Evolutionary conservation across 2,113 vertebrate genomes (phyloP).

Genomic region (Passer montanus): DNA sequence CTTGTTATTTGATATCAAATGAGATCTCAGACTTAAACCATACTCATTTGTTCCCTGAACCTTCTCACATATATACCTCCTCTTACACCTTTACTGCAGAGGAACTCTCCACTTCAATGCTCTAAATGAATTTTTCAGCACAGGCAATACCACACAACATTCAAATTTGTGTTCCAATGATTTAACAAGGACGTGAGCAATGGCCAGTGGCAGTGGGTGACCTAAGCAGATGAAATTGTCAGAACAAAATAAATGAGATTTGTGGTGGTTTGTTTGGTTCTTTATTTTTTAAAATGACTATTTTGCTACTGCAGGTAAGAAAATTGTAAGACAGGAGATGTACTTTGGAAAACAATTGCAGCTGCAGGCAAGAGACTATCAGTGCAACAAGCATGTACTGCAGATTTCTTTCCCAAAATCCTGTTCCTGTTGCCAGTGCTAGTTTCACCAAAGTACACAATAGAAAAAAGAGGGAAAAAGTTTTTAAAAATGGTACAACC

Average conservation of each 20-base stretch:
- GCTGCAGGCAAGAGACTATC: slow-evolving; percentile 6
- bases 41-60: not conserved
- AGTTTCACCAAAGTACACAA: not conserved
- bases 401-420: not conserved
- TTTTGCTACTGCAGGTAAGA: slow-evolving; percentile 34
- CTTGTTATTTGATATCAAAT: not conserved
- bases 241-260: slow-evolving; percentile 22
- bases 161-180: not conserved
- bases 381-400: not conserved
- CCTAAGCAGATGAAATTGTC: slow-evolving; percentile 26
- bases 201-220: not conserved
- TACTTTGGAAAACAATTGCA: slow-evolving; percentile 1
- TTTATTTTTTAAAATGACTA: not conserved
- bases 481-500: not conserved
- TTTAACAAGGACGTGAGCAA: not conserved
- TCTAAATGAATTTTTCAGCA: not conserved
- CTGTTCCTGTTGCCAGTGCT: not conserved
- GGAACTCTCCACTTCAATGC: not conserved
- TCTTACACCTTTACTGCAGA: not conserved
- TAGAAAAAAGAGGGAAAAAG: not conserved
- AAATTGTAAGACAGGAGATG: not conserved
- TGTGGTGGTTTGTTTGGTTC: not conserved
- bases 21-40: not conserved
- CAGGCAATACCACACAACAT: not conserved
- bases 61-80: not conserved